phyloP scores from a whole-genome alignment of 2,113 vertebrate genomes.

The Pterocles orientalis region DNA sequence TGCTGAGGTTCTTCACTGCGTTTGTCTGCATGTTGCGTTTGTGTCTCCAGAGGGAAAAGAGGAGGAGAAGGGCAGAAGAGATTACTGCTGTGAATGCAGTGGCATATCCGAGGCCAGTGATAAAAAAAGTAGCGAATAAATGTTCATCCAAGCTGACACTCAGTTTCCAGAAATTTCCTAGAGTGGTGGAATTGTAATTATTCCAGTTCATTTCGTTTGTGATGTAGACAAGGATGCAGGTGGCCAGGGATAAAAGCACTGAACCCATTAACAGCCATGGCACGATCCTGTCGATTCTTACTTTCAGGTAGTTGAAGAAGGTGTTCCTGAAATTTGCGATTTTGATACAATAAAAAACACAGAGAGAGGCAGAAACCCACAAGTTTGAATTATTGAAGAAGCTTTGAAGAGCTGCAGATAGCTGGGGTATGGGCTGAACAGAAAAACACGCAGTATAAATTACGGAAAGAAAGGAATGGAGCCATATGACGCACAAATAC shows the following conservation, averaged over 20 bases:
- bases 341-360: constrained; percentile 16
- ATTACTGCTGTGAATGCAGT: background rate
- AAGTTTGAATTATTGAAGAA: background rate
- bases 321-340: constrained; percentile 1
- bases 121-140: background rate
- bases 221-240: rapidly evolving
- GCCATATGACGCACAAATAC: rapidly evolving
- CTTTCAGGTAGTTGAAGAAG: background rate
- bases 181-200: rapidly evolving
- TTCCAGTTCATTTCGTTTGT: rapidly evolving
- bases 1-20: background rate
- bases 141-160: background rate
- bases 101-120: background rate
- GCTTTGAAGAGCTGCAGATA: background rate
- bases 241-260: background rate
- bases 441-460: background rate
- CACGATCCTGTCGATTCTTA: background rate
- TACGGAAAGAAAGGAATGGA: background rate
- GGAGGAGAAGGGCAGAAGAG: background rate
- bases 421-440: rapidly evolving
- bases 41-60: constrained; percentile 55
- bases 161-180: rapidly evolving
- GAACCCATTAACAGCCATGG: background rate
- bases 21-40: background rate
- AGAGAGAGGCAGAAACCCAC: background rate